Conservation (phyloP, 2,113 vertebrate species). For the Sorex fumeus region DNA sequence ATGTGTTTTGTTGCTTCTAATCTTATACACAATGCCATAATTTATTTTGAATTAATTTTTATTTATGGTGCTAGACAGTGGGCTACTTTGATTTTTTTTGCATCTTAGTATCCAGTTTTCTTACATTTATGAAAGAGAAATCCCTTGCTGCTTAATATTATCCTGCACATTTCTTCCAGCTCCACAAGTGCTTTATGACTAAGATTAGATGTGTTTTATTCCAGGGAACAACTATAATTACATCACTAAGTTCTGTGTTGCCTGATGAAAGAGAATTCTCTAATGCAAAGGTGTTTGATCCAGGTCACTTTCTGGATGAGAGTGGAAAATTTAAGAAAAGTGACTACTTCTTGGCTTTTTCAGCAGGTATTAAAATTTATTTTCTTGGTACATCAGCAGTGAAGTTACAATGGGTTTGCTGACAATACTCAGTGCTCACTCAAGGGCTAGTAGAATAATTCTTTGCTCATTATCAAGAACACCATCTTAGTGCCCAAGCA, state of each 20-base stretch:
- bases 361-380: conserved; percentile 81
- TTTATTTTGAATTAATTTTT: too few relatives aligned
- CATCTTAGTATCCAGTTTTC: too few relatives aligned
- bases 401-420: neutral
- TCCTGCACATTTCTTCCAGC: neutral
- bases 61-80: too few relatives aligned
- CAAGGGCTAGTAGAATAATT: neutral
- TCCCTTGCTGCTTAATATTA: too few relatives aligned
- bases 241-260: conserved; percentile 75
- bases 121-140: too few relatives aligned
- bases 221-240: conserved; percentile 82
- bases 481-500: neutral
- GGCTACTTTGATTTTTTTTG: too few relatives aligned
- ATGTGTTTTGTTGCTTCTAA: too few relatives aligned
- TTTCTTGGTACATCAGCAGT: neutral
- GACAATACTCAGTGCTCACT: neutral
- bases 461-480: neutral
- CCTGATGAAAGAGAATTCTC: conserved; percentile 82
- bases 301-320: conserved; percentile 86
- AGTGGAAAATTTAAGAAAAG: conserved; percentile 84
- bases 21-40: too few relatives aligned
- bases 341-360: conserved; percentile 85
- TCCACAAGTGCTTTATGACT: neutral
- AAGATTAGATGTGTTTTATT: conserved; percentile 3
- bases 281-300: conserved; percentile 84